These are phyloP conservation scores for Trissoscelio sp. DNA, from an alignment of 2,888 invertebrate genomes.

Conservation along the genomic window DNA sequence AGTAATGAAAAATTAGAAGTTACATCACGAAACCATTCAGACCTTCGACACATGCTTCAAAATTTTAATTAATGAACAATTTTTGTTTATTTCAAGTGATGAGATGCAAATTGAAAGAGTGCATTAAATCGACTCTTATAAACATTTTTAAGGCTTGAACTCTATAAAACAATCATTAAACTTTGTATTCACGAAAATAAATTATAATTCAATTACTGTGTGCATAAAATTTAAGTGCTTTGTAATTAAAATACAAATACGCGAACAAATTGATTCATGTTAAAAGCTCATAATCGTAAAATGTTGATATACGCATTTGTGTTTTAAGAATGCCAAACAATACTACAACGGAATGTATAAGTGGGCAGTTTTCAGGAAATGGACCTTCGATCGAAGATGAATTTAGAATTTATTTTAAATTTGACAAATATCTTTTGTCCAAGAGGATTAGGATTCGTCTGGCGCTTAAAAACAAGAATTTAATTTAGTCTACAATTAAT, in stretches of 20 bases:
- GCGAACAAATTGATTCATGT: not conserved
- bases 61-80: not conserved
- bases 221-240: not conserved
- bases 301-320: not conserved
- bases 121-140: too few species aligned
- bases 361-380: constrained; percentile 12
- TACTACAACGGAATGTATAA: not conserved
- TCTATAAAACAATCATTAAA: not conserved
- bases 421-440: not conserved
- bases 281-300: constrained; percentile 1
- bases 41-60: constrained; percentile 3
- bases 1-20: constrained; percentile 44
- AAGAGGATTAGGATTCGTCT: not conserved
- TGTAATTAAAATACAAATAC: not conserved
- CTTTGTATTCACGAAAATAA: not conserved
- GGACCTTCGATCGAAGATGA: constrained; percentile 10
- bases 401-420: constrained; percentile 9
- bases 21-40: constrained; percentile 33
- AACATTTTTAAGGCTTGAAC: not conserved
- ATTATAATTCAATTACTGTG: not conserved
- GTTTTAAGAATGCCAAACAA: constrained; percentile 1
- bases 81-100: not conserved
- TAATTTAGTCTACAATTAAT: not conserved
- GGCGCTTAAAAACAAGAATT: not conserved
- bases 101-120: not conserved